These are phyloP conservation scores for Tenebrio molitor DNA, from an alignment of 1,140 invertebrate species.

Conservation along the genomic window DNA sequence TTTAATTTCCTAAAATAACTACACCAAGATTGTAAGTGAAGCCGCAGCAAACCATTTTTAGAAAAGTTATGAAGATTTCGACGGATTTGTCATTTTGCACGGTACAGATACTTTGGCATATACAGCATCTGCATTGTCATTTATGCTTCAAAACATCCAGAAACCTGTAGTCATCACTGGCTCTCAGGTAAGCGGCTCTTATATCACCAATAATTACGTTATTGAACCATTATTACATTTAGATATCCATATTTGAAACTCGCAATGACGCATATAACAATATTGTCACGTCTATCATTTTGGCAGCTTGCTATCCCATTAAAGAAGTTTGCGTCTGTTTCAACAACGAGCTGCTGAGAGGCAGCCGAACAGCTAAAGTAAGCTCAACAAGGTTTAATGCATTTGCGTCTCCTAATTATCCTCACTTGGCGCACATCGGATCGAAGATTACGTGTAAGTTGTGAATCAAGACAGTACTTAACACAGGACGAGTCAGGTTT, in stretches of 20 bases:
- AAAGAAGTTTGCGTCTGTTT: slow-evolving; percentile 96
- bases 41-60: no score
- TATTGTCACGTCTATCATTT: slow-evolving; percentile 89
- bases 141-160: slow-evolving; percentile 95
- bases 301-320: slow-evolving; percentile 92
- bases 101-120: slow-evolving; percentile 98
- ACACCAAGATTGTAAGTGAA: no score
- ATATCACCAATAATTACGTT: no score
- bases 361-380: slow-evolving; percentile 91
- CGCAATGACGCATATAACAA: slow-evolving; percentile 94
- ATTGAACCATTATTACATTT: slow-evolving; percentile 61
- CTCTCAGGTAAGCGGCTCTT: slow-evolving; percentile 81
- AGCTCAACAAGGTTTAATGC: slow-evolving; percentile 87
- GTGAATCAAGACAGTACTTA: no score
- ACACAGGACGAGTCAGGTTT: no score
- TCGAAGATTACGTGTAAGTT: slow-evolving; percentile 77
- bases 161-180: slow-evolving; percentile 97
- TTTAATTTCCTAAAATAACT: no score
- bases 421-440: slow-evolving; percentile 85
- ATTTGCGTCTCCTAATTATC: slow-evolving; percentile 92
- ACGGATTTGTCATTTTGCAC: slow-evolving; percentile 96
- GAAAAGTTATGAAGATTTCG: slow-evolving; percentile 70
- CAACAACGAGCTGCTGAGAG: slow-evolving; percentile 88
- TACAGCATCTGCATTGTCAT: slow-evolving; percentile 94
- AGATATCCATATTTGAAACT: slow-evolving; percentile 94